Base-by-base conservation (phyloP, 2,888 invertebrate species). In the Agriopis leucophaearia region DNA sequence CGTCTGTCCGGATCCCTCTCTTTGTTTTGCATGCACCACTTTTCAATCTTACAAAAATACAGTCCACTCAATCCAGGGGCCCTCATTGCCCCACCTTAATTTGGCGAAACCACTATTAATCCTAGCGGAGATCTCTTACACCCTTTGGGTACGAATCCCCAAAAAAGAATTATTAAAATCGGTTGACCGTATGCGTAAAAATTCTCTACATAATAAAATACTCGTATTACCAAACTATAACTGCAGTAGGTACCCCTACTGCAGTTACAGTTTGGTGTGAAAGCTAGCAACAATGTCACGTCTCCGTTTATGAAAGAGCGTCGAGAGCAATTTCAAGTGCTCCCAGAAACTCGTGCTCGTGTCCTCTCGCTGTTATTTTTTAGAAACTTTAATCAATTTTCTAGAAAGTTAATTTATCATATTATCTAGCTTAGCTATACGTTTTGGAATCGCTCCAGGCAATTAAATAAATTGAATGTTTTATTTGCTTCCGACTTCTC, bases 201-300 rank as follows among this genome's bases (percentile, higher is more conserved):
- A 64, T 62, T 57, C 40, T 40, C 18, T 8, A 40, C 62, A 70
- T 63, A 58, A 57, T 66, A 69, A 75, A 72, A 74, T 45, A 66
- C 69, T 71, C 70, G n/a, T n/a, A n/a, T n/a, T n/a, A n/a, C n/a
- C n/a, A n/a, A n/a, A n/a, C n/a, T n/a, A n/a, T n/a, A n/a, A n/a
- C n/a, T n/a, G n/a, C n/a, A n/a, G n/a, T n/a, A n/a, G n/a, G n/a
- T n/a, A n/a, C n/a, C n/a, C n/a, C 2, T 27, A 27, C 27, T 27
- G 27, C 1, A 27, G 27, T 71, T 65, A 74, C 55, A 40, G 45
- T 38, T 38, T 36, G 16, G 10, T 44, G 48, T 64, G 61, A 65
- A 69, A 52, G 57, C 36, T 47, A 55, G 64, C 69, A 69, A 70
- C 70, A 66, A 58, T 69, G 70, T 72, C 65, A 70, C 70, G 71